Percentiles rank a stretch among this genome's conserved stretches.
Evolutionary conservation across 1,140 invertebrate genomes (phyloP).

Genomic region (Anastrepha ludens): DNA sequence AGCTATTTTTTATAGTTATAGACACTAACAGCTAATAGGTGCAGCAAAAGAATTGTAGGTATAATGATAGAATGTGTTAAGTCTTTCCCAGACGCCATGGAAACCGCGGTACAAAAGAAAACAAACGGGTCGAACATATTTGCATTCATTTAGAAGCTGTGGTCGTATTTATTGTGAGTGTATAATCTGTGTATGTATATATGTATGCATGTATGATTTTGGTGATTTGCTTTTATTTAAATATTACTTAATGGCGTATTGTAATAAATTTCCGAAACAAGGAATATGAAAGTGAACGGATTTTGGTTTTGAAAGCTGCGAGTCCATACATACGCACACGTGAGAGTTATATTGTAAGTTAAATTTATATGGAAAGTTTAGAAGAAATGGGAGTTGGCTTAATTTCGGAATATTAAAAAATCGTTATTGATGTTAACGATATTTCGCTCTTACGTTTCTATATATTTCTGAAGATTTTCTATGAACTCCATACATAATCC

Average conservation of each 20-base stretch:
- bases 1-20: neutral
- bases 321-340: neutral
- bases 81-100: slow-evolving; percentile 73
- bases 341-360: neutral
- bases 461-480: too few species aligned
- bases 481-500: too few species aligned
- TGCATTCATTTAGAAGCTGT: slow-evolving; percentile 21
- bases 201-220: neutral
- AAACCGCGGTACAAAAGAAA: slow-evolving; percentile 58
- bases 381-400: too few species aligned
- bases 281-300: too few species aligned
- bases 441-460: too few species aligned
- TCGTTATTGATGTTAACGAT: too few species aligned
- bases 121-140: slow-evolving; percentile 8
- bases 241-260: too few species aligned
- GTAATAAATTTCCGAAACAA: too few species aligned
- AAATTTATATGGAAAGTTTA: too few species aligned
- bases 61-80: slow-evolving; percentile 67
- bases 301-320: too few species aligned
- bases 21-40: neutral
- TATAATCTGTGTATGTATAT: neutral
- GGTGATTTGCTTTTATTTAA: neutral
- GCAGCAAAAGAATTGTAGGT: neutral
- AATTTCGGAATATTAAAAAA: too few species aligned
- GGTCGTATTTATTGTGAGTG: neutral